Percentiles rank a stretch among this genome's conserved stretches.
Evolutionary conservation across 2,888 invertebrate species (phyloP).

Genomic region (Glaucopsyche alexis): DNA sequence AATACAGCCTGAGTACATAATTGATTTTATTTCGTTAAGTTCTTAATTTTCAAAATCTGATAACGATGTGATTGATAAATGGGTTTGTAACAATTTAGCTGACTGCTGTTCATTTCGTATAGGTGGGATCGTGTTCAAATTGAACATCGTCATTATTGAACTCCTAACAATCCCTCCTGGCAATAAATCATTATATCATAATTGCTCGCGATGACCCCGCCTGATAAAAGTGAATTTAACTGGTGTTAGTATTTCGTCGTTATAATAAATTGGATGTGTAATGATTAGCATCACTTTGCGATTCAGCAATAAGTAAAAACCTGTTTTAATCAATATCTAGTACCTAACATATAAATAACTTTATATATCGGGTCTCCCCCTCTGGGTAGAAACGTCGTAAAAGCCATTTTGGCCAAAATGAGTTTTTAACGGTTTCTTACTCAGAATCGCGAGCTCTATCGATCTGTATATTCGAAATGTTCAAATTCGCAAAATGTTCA

Average conservation of each 20-base stretch:
- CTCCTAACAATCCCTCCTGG: slow-evolving; percentile 21
- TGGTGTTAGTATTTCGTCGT: slow-evolving; percentile 15
- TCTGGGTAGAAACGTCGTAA: too few species aligned
- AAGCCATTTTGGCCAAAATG: too few species aligned
- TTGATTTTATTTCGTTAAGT: neutral
- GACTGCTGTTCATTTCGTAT: slow-evolving; percentile 16
- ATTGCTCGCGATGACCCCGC: slow-evolving; percentile 20
- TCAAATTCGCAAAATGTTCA: too few species aligned
- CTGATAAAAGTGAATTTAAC: slow-evolving; percentile 22
- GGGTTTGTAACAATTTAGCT: slow-evolving; percentile 20
- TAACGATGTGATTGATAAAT: neutral
- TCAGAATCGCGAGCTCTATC: too few species aligned
- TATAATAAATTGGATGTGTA: slow-evolving; percentile 4
- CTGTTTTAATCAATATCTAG: too few species aligned
- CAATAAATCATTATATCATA: slow-evolving; percentile 23
- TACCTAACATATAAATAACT: too few species aligned
- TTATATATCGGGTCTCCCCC: too few species aligned
- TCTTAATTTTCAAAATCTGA: slow-evolving; percentile 11
- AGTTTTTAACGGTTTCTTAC: too few species aligned
- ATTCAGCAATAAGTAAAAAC: neutral
- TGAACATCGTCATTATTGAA: slow-evolving; percentile 18
- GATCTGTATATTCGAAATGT: too few species aligned
- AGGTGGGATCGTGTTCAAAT: slow-evolving; percentile 16
- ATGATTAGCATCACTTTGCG: neutral
- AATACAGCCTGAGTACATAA: neutral